phyloP scores from a whole-genome alignment of 2,113 vertebrate genomes.

The Sprattus sprattus region DNA sequence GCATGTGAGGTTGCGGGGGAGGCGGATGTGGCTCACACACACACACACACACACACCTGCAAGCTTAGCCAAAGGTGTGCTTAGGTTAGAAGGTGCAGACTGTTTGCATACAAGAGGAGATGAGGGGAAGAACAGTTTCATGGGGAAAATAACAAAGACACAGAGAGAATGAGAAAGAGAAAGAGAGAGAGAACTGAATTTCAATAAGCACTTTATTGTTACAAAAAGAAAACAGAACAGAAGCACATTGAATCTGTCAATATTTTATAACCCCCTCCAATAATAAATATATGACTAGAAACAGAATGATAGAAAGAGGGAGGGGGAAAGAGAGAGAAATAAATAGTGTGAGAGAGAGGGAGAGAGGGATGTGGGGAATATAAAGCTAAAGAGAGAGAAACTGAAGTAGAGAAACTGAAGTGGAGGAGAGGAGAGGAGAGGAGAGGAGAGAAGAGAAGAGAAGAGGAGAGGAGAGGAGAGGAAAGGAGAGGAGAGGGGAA shows the following conservation, averaged over 20 bases:
- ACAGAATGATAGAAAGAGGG: conserved; percentile 19
- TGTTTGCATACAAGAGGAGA: background rate
- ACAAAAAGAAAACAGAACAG: background rate
- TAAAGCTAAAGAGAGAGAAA: background rate
- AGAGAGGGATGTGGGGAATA: background rate
- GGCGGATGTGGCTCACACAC: background rate
- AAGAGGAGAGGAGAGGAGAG: too few species aligned
- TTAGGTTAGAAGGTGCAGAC: background rate
- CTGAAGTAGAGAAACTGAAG: background rate
- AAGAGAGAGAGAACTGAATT: background rate
- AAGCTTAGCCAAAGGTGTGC: background rate
- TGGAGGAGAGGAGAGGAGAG: background rate
- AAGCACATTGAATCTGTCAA: background rate
- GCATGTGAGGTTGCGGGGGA: background rate
- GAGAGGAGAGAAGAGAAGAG: too few species aligned
- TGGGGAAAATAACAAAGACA: background rate
- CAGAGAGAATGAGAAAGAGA: background rate
- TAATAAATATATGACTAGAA: background rate
- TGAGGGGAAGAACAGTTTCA: background rate
- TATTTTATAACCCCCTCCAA: too few species aligned
- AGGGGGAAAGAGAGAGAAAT: background rate
- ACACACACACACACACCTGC: too few species aligned
- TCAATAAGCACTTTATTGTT: too few species aligned
- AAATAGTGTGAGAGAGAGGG: too few species aligned
- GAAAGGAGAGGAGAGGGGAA: too few species aligned